Evolutionary conservation across 2,797 vertebrate genomes (phyloP).

Genomic region (Mormyrops attenuatus): DNA sequence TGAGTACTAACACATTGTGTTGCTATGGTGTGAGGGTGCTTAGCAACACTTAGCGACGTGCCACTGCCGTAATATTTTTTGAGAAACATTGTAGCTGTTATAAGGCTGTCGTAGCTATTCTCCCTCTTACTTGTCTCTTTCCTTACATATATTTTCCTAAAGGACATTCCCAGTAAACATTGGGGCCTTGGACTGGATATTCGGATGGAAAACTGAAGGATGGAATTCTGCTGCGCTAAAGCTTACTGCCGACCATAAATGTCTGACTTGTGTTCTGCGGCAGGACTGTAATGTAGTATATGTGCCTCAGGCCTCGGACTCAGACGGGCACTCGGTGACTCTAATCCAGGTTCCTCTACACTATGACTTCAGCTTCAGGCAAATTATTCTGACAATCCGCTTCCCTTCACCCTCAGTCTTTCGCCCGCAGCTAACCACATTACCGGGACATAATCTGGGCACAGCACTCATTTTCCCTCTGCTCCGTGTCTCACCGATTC

Average conservation of each 20-base stretch:
- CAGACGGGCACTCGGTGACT: not conserved
- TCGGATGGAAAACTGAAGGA: not conserved
- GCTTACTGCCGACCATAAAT: not conserved
- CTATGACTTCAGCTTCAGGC: not conserved
- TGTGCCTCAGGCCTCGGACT: not conserved
- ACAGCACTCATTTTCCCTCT: not conserved
- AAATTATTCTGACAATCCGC: not conserved
- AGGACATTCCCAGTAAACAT: not conserved
- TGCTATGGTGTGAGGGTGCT: slow-evolving; percentile 22
- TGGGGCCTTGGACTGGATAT: not conserved
- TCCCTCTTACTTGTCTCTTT: not conserved
- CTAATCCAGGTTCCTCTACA: not conserved
- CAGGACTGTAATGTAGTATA: not conserved
- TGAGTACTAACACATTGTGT: slow-evolving; percentile 23
- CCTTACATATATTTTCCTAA: not conserved
- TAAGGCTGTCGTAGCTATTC: not conserved
- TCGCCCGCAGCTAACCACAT: not conserved
- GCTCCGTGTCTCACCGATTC: not conserved
- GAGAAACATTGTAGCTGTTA: slow-evolving; percentile 3
- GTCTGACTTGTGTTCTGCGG: not conserved
- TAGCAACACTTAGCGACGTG: slow-evolving; percentile 19
- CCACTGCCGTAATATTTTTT: not conserved
- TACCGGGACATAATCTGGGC: not conserved
- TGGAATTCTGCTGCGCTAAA: not conserved
- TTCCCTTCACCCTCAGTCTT: not conserved